phyloP scores from a whole-genome alignment of 2,113 vertebrate genomes.

The Mola mola region DNA sequence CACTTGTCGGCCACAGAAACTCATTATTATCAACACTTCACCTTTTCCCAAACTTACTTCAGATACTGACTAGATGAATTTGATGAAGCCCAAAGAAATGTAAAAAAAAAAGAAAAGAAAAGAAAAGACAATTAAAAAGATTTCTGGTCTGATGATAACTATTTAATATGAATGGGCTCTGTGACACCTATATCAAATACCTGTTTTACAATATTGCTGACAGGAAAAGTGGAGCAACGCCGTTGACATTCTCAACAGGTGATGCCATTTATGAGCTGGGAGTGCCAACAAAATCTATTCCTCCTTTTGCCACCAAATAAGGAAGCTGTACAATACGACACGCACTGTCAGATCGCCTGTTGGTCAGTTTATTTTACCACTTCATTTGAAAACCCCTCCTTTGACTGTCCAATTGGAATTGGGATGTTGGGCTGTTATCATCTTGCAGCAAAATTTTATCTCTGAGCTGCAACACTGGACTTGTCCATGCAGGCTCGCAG shows the following conservation, averaged over 20 bases:
- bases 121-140: too few species aligned
- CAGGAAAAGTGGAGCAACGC: neutral
- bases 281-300: constrained; percentile 10
- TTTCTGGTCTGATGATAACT: too few species aligned
- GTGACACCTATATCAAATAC: neutral
- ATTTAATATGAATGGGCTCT: neutral
- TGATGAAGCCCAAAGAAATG: too few species aligned
- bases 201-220: constrained; percentile 22
- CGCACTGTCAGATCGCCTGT: neutral
- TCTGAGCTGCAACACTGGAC: constrained; percentile 9
- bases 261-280: constrained; percentile 36
- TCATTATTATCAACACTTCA: too few species aligned
- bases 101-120: too few species aligned
- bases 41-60: too few species aligned
- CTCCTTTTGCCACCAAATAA: constrained; percentile 23
- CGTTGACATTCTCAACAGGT: constrained; percentile 30
- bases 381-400: neutral
- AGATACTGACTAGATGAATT: too few species aligned
- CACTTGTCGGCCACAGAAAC: too few species aligned
- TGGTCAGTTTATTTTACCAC: neutral
- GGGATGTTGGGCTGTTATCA: neutral
- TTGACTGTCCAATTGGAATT: neutral
- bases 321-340: neutral
- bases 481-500: constrained; percentile 25
- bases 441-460: neutral